Evolutionary conservation across 1,140 invertebrate genomes (phyloP).

Genomic region (Triops cancriformis): DNA sequence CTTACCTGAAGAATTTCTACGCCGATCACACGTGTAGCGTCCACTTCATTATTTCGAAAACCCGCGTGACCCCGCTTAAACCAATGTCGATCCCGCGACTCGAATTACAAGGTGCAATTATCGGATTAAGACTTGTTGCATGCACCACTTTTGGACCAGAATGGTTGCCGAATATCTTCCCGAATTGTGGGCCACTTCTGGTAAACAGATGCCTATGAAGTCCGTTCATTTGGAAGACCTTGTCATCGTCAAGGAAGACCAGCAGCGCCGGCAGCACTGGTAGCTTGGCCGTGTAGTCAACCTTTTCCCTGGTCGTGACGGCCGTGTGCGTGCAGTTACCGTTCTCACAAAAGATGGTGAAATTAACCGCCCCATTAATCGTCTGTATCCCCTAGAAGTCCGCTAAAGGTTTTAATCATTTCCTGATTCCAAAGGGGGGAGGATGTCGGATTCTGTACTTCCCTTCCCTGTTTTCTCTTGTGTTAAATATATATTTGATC

Average conservation of each 20-base stretch:
- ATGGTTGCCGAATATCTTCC: slow-evolving; percentile 11
- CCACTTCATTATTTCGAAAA: slow-evolving; percentile 35
- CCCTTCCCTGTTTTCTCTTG: neutral
- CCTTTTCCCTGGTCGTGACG: slow-evolving; percentile 32
- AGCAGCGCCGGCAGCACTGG: slow-evolving; percentile 32
- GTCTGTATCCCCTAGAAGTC: slow-evolving; percentile 30
- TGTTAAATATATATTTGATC: too few relatives aligned
- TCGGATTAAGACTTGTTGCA: too few relatives aligned
- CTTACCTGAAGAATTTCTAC: slow-evolving; percentile 26
- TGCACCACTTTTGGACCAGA: neutral
- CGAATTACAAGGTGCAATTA: slow-evolving; percentile 41
- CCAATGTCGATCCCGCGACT: slow-evolving; percentile 42
- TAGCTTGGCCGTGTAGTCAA: slow-evolving; percentile 29
- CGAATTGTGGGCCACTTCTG: neutral
- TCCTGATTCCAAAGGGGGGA: neutral
- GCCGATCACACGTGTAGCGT: slow-evolving; percentile 7
- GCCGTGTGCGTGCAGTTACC: slow-evolving; percentile 31
- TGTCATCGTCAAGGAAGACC: neutral
- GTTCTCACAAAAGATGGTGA: slow-evolving; percentile 31
- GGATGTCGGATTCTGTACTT: neutral
- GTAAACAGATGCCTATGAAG: neutral
- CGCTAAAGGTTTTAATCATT: neutral
- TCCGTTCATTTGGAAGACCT: neutral
- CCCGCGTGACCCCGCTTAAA: slow-evolving; percentile 42
- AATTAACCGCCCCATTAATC: slow-evolving; percentile 31